Conservation (phyloP, 2,113 vertebrate genomes). For the Acinonyx jubatus region DNA sequence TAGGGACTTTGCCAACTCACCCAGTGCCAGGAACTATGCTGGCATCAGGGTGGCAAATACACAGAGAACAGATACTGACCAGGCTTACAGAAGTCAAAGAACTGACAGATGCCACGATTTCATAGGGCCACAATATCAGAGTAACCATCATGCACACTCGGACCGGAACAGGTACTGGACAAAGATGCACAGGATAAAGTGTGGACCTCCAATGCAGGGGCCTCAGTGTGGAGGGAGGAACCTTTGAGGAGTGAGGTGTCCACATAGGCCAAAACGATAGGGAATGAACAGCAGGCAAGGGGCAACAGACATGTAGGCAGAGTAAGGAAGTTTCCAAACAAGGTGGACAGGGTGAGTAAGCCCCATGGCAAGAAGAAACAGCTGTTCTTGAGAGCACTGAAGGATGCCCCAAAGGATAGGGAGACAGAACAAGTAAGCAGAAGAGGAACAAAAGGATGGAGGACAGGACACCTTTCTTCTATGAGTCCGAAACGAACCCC, state of each 20-base stretch:
- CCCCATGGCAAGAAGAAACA: fast-evolving
- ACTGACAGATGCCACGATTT: fast-evolving
- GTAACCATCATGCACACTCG: fast-evolving
- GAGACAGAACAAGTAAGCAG: fast-evolving
- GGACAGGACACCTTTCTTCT: not conserved
- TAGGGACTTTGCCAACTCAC: not conserved
- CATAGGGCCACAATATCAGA: fast-evolving
- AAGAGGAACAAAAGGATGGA: fast-evolving
- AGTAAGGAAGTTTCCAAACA: too few species aligned
- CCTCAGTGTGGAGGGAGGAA: not conserved
- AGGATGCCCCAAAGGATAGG: fast-evolving
- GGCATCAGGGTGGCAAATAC: not conserved
- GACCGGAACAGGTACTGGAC: fast-evolving
- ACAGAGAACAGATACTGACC: too few species aligned
- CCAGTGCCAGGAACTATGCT: not conserved
- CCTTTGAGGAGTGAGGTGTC: fast-evolving
- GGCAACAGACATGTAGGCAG: fast-evolving
- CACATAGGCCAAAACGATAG: fast-evolving
- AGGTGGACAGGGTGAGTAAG: too few species aligned
- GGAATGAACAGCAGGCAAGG: fast-evolving
- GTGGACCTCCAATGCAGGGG: fast-evolving
- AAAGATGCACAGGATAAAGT: fast-evolving
- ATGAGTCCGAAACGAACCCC: fast-evolving
- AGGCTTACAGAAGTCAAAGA: fast-evolving
- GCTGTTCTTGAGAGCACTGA: fast-evolving